A percentile compares a stretch with the other conserved stretches of the same genome.
phyloP scores from a whole-genome alignment of 2,888 invertebrate genomes.

The Lasioglossum figueresi region DNA sequence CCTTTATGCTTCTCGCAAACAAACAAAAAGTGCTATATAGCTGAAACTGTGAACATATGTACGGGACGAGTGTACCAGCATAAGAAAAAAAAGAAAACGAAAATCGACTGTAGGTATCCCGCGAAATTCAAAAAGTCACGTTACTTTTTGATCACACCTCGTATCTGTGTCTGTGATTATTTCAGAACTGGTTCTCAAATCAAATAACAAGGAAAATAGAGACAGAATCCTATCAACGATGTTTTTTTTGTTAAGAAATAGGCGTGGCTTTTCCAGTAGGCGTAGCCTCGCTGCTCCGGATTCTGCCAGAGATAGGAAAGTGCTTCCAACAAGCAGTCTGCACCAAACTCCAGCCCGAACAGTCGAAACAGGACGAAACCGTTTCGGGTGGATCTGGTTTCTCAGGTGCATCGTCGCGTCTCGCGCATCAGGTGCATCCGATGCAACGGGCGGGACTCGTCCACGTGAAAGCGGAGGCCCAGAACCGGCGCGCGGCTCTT shows the following conservation, averaged over 20 bases:
- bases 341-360: background rate
- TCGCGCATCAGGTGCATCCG: slow-evolving; percentile 46
- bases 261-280: too few species aligned
- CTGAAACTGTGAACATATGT: too few species aligned
- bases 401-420: slow-evolving; percentile 28
- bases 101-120: too few species aligned
- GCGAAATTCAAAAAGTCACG: too few species aligned
- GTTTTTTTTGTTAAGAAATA: too few species aligned
- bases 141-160: too few species aligned
- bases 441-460: slow-evolving; percentile 46
- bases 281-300: too few species aligned
- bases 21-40: too few species aligned
- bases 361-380: background rate
- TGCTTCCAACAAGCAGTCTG: background rate
- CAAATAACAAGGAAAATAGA: background rate
- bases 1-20: too few species aligned
- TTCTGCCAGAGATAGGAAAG: background rate
- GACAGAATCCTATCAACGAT: background rate
- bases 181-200: background rate
- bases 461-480: slow-evolving; percentile 43
- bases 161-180: too few species aligned
- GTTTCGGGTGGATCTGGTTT: background rate
- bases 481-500: slow-evolving; percentile 41
- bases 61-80: too few species aligned
- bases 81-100: too few species aligned